Base-by-base conservation (phyloP, 2,113 vertebrate species). In the Rattus rattus region DNA sequence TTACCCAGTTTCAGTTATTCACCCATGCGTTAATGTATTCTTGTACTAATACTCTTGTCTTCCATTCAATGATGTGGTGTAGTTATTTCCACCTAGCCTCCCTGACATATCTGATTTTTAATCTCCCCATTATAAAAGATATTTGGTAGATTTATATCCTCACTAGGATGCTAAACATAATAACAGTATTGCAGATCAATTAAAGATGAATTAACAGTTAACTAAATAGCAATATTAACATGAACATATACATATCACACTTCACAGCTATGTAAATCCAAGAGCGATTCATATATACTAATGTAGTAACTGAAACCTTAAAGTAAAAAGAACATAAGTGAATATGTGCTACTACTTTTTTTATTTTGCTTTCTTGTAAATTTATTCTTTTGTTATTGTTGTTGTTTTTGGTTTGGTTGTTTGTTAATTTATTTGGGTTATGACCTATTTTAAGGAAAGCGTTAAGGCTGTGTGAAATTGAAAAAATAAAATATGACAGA, bases 331-430 rank as follows among this genome's bases (percentile, higher is more conserved):
- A 73, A 75, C 63, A 36, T 47, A 70, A 30, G 59, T 73, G 16
- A 97, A 91, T 91, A 90, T 88, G 92, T 96, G 24, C 56, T 86
- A 79, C 36, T 65, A 93, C 83, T 65, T 72, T 54, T 67, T 63
- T 63, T 67, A 13, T 69, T 69, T 69, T 69, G 30, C 65, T 69
- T 33, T 69, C 67, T 69, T 69, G 67, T 69, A 13, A 33, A 69
- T 69, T 69, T 69, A 69, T 69, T 69, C 28, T 33, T 69, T 69
- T 33, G 30, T 69, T 69, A 12, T 69, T 69, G 67, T 14, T 69
- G 30, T 69, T 67, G 52, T 20, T 61, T n/a, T n/a, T 33, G 12
- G 67, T 12, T 69, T 33, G 67, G 14, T 69, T 69, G 20, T 69
- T 33, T 69, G 67, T 69, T 69, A 14, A 16, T 69, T 69, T 69